Conservation (phyloP, 2,888 invertebrate species). For the Dorcus hopei region DNA sequence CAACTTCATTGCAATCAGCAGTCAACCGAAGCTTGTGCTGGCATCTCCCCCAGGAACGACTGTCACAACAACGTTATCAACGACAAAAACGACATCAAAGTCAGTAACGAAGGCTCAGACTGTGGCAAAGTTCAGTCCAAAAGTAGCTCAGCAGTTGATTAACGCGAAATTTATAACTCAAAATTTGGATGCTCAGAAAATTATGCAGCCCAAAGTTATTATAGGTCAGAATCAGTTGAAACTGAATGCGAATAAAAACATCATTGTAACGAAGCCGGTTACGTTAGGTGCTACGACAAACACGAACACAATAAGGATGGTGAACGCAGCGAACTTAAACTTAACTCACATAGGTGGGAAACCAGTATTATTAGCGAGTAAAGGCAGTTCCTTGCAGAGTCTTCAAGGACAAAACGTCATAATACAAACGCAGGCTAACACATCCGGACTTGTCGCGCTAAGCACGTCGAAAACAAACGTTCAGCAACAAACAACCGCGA, state of each 20-base stretch:
- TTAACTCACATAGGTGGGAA: constrained; percentile 57
- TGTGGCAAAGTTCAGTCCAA: constrained; percentile 40
- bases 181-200: constrained; percentile 39
- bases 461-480: constrained; percentile 23
- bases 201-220: constrained; percentile 37
- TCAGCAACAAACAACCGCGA: constrained; percentile 25
- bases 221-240: constrained; percentile 40
- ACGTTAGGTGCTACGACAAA: constrained; percentile 35
- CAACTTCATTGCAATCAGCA: constrained; percentile 46
- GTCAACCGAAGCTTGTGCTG: constrained; percentile 46
- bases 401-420: constrained; percentile 50
- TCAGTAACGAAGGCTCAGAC: constrained; percentile 32
- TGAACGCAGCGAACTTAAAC: constrained; percentile 52
- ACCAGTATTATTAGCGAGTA: constrained; percentile 55
- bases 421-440: constrained; percentile 44
- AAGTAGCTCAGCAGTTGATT: constrained; percentile 48
- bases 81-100: constrained; percentile 31
- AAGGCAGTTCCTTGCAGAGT: constrained; percentile 45
- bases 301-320: constrained; percentile 51
- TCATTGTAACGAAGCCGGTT: constrained; percentile 34
- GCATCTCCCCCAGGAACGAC: constrained; percentile 37
- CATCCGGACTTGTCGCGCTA: constrained; percentile 24
- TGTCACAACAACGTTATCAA: constrained; percentile 31
- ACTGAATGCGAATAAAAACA: constrained; percentile 33
- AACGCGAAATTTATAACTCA: constrained; percentile 51